Conservation (phyloP, 2,797 vertebrate species). For the Crypturellus tataupa region DNA sequence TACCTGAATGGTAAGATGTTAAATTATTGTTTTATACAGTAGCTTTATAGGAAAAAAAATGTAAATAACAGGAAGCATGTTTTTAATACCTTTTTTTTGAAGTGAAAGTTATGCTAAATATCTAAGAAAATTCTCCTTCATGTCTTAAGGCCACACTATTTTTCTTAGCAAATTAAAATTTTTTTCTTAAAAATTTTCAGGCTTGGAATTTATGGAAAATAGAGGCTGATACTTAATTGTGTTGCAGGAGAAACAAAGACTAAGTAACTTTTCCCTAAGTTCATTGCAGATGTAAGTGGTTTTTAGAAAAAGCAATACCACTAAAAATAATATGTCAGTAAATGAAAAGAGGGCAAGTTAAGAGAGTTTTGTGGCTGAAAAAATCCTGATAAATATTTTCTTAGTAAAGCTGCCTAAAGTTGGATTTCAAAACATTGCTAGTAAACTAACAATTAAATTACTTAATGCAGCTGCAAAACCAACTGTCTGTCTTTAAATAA, state of each 20-base stretch:
- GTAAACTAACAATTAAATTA: background rate
- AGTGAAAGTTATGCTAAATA: too few species aligned
- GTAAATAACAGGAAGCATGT: too few species aligned
- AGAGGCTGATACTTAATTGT: background rate
- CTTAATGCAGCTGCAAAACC: background rate
- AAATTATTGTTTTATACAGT: too few species aligned
- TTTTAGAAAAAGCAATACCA: background rate
- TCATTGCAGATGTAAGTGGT: background rate
- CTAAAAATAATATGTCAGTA: background rate
- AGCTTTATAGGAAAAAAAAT: too few species aligned
- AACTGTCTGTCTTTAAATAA: background rate
- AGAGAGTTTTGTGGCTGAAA: background rate
- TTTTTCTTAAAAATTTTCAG: too few species aligned
- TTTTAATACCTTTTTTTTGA: too few species aligned
- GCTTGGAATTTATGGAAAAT: background rate
- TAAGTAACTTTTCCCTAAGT: background rate
- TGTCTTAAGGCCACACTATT: too few species aligned
- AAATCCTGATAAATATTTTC: background rate
- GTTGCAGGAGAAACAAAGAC: background rate
- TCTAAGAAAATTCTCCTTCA: too few species aligned
- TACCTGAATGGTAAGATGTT: background rate
- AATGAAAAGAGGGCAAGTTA: background rate
- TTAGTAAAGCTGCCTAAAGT: background rate
- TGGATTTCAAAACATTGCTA: background rate
- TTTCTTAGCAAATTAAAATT: too few species aligned